Conservation (phyloP, 2,797 vertebrate species). For the Glossophaga mutica region DNA sequence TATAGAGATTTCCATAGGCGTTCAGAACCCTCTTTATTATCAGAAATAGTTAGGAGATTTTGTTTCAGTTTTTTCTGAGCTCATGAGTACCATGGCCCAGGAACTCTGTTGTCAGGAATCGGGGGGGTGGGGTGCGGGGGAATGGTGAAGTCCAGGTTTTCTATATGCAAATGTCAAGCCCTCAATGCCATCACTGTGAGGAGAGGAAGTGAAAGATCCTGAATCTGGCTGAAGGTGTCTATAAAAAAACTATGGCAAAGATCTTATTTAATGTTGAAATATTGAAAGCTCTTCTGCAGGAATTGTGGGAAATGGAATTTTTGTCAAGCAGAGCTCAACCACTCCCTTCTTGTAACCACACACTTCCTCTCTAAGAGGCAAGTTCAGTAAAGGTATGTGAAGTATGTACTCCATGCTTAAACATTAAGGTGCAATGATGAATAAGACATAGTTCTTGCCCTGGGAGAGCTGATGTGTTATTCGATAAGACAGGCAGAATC, state of each 20-base stretch:
- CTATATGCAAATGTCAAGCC: neutral
- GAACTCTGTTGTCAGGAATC: neutral
- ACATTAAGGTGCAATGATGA: neutral
- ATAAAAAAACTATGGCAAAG: neutral
- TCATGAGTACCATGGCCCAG: neutral
- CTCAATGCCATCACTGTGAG: neutral
- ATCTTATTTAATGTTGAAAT: neutral
- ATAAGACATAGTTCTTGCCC: neutral
- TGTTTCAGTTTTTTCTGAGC: neutral
- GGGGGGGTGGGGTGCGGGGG: neutral
- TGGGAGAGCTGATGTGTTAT: neutral
- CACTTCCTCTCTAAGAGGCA: neutral
- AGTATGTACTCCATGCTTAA: neutral
- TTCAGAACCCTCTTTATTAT: conserved; percentile 27
- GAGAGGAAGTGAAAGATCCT: neutral
- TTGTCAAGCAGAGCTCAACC: neutral
- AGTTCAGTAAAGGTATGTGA: neutral
- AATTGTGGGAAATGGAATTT: neutral
- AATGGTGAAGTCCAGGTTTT: neutral
- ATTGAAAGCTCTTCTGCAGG: neutral
- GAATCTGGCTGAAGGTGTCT: neutral
- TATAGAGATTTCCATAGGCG: conserved; percentile 28
- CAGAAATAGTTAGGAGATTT: conserved; percentile 30
- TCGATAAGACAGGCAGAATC: neutral
- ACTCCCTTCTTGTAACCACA: neutral